A percentile compares a stretch with the other conserved stretches of the same genome.
Evolutionary conservation across 2,113 vertebrate species (phyloP).

Genomic region (Halichoerus grypus): DNA sequence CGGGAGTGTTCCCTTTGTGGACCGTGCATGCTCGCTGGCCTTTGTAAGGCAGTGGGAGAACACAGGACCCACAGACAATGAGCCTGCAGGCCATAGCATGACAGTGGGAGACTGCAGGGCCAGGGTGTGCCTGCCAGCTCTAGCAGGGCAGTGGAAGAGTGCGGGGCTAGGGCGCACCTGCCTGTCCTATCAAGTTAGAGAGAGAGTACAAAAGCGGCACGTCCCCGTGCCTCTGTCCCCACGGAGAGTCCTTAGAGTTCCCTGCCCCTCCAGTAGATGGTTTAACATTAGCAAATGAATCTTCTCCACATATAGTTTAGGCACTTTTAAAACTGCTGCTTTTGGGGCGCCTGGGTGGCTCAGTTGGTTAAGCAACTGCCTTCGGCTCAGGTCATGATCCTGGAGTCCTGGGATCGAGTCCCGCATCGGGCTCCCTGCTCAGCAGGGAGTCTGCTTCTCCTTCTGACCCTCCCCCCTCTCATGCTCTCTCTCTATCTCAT

Average conservation of each 20-base stretch:
- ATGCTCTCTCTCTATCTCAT: too few species aligned
- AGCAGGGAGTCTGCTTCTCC: too few species aligned
- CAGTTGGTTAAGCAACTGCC: too few species aligned
- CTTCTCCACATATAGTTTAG: not conserved
- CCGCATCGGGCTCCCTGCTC: too few species aligned
- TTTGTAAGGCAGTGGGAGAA: not conserved
- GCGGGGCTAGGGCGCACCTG: not conserved
- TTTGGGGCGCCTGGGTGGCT: too few species aligned
- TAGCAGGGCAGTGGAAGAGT: not conserved
- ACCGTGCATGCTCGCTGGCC: not conserved
- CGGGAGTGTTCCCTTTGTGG: not conserved
- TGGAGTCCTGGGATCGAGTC: too few species aligned
- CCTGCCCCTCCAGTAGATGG: not conserved
- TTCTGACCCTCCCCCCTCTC: too few species aligned
- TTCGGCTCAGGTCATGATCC: too few species aligned
- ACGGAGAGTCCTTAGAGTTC: not conserved
- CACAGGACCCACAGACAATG: not conserved
- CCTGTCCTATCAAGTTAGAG: not conserved
- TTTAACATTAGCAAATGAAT: not conserved
- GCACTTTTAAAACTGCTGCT: not conserved
- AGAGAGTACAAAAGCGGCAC: not conserved
- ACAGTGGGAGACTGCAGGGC: not conserved
- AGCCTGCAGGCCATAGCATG: not conserved
- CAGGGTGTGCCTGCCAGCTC: not conserved
- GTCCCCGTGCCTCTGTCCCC: not conserved